Conservation (phyloP, 1,140 invertebrate genomes). For the Steinernema feltiae region DNA sequence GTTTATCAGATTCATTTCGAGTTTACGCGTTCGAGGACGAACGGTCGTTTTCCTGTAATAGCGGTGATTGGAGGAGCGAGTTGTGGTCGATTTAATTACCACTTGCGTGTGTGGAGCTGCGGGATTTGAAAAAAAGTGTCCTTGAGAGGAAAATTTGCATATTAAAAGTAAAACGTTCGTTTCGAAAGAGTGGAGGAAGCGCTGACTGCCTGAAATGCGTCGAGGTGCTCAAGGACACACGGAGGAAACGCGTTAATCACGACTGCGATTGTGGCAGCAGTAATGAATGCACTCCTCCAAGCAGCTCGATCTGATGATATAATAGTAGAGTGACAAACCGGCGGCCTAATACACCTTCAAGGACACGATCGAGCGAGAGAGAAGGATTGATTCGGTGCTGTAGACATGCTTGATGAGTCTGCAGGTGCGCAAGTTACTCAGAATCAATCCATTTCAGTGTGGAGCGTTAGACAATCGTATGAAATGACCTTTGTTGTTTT, state of each 20-base stretch:
- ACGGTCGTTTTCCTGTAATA: slow-evolving; percentile 8
- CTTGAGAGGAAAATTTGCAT: background rate
- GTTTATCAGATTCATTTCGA: slow-evolving; percentile 1
- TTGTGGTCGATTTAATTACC: background rate
- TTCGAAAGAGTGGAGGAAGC: background rate
- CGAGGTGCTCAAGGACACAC: background rate
- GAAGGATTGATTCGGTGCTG: background rate
- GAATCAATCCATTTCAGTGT: background rate
- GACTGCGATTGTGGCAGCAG: background rate
- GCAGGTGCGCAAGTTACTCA: background rate
- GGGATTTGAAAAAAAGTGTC: background rate
- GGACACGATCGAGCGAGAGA: background rate
- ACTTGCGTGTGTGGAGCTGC: background rate
- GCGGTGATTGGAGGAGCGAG: background rate
- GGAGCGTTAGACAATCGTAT: too few species aligned
- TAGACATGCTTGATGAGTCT: background rate
- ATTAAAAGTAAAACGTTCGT: background rate
- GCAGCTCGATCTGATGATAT: background rate
- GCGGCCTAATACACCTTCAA: background rate
- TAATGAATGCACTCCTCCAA: background rate
- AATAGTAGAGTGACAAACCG: slow-evolving; percentile 11
- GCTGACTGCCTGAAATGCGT: too few species aligned
- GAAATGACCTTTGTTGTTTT: too few species aligned
- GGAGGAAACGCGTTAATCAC: slow-evolving; percentile 1
- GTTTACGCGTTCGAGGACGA: background rate